Percentiles rank a stretch among this genome's conserved stretches.
These are phyloP conservation scores for Sebastes cheni DNA, from an alignment of 2,797 vertebrate genomes.

Conservation along the genomic window DNA sequence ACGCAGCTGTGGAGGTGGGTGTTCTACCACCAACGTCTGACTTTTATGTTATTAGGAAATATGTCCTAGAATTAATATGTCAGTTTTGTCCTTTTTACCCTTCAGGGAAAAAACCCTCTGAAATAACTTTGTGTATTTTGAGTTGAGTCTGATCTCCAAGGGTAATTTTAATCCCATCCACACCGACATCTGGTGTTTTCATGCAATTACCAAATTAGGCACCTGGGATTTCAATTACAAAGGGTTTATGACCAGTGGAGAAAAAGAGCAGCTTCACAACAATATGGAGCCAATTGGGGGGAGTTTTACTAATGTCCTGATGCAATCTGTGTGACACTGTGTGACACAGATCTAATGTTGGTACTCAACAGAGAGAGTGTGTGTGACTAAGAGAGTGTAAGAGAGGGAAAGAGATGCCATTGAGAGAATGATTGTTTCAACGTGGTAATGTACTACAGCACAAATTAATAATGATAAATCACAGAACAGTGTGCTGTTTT, in stretches of 20 bases:
- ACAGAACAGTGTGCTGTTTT: not conserved
- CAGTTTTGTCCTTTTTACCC: not conserved
- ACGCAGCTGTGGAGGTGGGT: not conserved
- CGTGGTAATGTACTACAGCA: not conserved
- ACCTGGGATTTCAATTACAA: slow-evolving; percentile 34
- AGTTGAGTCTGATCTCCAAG: slow-evolving; percentile 1
- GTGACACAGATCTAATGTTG: not conserved
- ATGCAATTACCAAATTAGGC: slow-evolving; percentile 32
- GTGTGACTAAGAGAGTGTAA: not conserved
- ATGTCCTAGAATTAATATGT: not conserved
- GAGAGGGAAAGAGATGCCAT: not conserved
- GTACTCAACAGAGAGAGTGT: not conserved
- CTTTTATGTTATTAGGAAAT: not conserved
- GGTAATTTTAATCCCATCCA: slow-evolving; percentile 8
- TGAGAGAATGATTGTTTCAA: not conserved
- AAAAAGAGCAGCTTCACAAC: slow-evolving; percentile 20
- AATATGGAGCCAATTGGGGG: not conserved
- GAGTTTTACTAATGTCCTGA: slow-evolving; percentile 4
- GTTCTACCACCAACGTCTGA: not conserved
- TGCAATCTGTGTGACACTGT: slow-evolving; percentile 14
- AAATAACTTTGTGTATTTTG: not conserved
- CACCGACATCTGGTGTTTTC: slow-evolving; percentile 32
- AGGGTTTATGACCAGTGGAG: slow-evolving; percentile 20
- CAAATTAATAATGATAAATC: not conserved
- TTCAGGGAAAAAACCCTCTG: not conserved